Evolutionary conservation across 2,888 invertebrate species (phyloP), one percentile per base, ranked within the genome.

Genomic region (Galerucella calmariensis): DNA sequence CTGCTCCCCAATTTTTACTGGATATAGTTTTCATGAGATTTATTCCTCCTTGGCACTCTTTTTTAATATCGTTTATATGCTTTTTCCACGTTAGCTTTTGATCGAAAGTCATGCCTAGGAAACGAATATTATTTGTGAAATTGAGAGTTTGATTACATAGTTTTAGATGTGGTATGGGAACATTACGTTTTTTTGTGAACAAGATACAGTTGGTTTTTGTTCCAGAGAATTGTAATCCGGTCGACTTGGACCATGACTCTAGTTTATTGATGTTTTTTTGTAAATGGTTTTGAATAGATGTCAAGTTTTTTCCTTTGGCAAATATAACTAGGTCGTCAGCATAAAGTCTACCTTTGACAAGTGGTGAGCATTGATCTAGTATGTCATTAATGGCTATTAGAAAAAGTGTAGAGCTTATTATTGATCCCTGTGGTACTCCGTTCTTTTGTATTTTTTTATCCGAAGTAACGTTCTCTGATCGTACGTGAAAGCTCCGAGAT

Each of bases 241-340:
- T 72, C 67, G 75, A 46, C 12, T 12, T 46, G 12, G 46, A 46
- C 46, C 46, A 46, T 46, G 3, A 46, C 12, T 46, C 46, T 46
- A 46, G 46, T 12, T 46, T 75, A 27, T 51, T 79, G 6, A 79
- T 77, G 41, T 78, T 76, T 58, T 56, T 75, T 76, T 76, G 56
- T 9, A 16, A 56, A 16, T 56, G 9, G 56, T 56, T 56, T 56
- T 56, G n/a, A 56, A 56, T 16, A 11, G 56, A 56, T 56, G 16
- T 56, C 16, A 56, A 56, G 16, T 56, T 56, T 56, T 16, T 56
- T 56, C n/a, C 16, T 16, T 56, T 56, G 14, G 16, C 56, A 56
- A 56, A 56, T 56, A 56, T 3, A 56, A 56, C 56, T 56, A 56
- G 10, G 16, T 56, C 56, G 14, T 56, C 56, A 56, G 9, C 56